Conservation (phyloP, 1,140 invertebrate genomes). For the Brachionus calyciflorus region DNA sequence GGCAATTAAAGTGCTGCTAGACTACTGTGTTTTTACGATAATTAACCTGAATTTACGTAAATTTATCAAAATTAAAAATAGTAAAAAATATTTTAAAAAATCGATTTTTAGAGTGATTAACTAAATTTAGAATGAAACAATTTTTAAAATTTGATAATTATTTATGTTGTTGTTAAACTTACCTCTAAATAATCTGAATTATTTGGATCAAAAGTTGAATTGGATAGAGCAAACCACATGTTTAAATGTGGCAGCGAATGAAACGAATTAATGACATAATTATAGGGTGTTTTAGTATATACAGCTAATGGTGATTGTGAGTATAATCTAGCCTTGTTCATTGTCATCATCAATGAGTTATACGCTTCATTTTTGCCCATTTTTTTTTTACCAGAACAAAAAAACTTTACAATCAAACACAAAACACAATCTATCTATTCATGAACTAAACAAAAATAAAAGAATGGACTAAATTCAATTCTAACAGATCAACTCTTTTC, state of each 20-base stretch:
- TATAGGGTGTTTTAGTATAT: slow-evolving; percentile 29
- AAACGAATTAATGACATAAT: slow-evolving; percentile 41
- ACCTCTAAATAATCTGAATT: slow-evolving; percentile 42
- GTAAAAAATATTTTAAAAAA: too few species aligned
- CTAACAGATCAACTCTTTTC: too few species aligned
- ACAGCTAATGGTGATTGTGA: not conserved
- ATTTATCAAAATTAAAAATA: too few species aligned
- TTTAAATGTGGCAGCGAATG: slow-evolving; percentile 45
- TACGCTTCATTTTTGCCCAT: not conserved
- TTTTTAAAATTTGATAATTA: not conserved
- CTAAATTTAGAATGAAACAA: not conserved
- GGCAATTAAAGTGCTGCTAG: too few species aligned
- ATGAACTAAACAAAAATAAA: too few species aligned
- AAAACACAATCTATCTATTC: too few species aligned
- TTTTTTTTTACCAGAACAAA: too few species aligned
- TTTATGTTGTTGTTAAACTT: not conserved
- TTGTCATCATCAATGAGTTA: not conserved
- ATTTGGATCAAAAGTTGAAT: slow-evolving; percentile 33
- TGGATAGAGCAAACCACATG: slow-evolving; percentile 41
- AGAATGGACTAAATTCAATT: too few species aligned
- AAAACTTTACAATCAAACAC: too few species aligned
- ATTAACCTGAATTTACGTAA: too few species aligned
- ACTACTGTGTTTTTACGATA: too few species aligned
- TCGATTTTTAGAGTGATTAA: too few species aligned
- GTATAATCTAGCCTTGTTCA: not conserved